phyloP scores from a whole-genome alignment of 1,140 invertebrate genomes.

The Musca vetustissima region DNA sequence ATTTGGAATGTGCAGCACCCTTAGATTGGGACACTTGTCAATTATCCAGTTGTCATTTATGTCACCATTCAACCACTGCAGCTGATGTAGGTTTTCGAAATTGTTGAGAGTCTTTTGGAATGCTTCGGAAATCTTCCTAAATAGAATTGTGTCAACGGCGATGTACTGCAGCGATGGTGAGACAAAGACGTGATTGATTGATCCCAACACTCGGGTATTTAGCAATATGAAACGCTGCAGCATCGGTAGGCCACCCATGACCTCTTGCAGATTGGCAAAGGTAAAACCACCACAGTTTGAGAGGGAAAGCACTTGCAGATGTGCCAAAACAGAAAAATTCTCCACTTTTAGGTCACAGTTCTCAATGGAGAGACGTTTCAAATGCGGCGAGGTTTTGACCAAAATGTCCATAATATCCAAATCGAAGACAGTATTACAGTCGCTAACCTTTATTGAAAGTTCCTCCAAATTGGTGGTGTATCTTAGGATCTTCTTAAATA shows the following conservation, averaged over 20 bases:
- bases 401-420: background rate
- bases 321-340: background rate
- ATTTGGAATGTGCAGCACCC: background rate
- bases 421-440: background rate
- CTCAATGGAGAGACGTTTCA: background rate
- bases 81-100: background rate
- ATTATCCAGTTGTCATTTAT: slow-evolving; percentile 17
- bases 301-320: background rate
- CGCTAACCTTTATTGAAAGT: background rate
- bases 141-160: background rate
- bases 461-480: background rate
- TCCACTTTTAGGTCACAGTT: background rate
- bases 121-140: background rate
- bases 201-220: background rate
- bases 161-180: background rate
- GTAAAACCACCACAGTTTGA: background rate
- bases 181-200: background rate
- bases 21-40: background rate
- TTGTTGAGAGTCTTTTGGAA: slow-evolving; percentile 7
- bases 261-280: slow-evolving; percentile 7
- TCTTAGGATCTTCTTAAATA: too few relatives aligned
- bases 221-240: background rate
- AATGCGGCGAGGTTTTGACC: background rate
- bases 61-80: background rate
- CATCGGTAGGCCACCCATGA: background rate